Evolutionary conservation across 2,797 vertebrate genomes (phyloP).

Genomic region (Mionectes olivaceus): DNA sequence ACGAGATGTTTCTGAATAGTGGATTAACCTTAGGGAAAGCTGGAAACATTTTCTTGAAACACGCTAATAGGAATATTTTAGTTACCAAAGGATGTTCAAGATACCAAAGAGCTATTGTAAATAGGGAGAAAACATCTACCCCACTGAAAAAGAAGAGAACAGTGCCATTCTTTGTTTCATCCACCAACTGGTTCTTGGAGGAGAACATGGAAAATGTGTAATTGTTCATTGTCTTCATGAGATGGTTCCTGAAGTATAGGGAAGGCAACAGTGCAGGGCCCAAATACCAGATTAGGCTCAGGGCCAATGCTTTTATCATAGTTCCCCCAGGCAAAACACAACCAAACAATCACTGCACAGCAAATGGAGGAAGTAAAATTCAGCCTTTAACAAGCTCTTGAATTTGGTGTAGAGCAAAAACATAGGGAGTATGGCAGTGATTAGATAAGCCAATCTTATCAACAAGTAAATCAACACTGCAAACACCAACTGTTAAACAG

Average conservation of each 20-base stretch:
- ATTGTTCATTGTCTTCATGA: neutral
- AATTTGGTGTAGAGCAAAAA: neutral
- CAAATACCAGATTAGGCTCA: neutral
- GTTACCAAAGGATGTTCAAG: neutral
- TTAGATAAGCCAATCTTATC: neutral
- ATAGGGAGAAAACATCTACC: neutral
- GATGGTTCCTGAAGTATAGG: neutral
- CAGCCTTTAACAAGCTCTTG: neutral
- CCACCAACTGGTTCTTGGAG: neutral
- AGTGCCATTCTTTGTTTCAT: neutral
- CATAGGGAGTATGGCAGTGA: neutral
- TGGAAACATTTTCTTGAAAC: neutral
- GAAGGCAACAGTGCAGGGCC: neutral
- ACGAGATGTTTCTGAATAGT: rapidly evolving
- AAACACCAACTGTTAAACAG: neutral
- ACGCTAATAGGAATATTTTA: neutral
- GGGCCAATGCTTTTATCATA: neutral
- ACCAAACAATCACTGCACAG: neutral
- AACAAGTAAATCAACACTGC: neutral
- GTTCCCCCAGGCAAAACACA: neutral
- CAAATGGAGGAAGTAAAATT: neutral
- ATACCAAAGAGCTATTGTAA: neutral
- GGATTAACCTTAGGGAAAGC: neutral
- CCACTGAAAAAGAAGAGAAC: neutral
- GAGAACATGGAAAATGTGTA: neutral